Conservation (phyloP, 64 coral and sea anemone genomes). For the Montipora cactus region DNA sequence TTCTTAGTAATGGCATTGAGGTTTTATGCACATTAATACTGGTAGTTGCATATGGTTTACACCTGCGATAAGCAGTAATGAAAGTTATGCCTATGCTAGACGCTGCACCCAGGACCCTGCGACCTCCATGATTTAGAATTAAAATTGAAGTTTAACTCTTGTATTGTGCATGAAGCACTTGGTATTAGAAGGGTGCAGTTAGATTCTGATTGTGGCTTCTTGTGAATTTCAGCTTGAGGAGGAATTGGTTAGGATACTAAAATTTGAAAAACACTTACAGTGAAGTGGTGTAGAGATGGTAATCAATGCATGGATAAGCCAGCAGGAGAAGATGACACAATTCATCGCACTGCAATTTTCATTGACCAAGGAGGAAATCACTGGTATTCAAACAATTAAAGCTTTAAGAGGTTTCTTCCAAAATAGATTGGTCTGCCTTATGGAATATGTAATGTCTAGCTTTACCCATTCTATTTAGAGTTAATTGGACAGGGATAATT, state of each 20-base stretch:
- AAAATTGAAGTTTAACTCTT: neutral
- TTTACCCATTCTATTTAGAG: neutral
- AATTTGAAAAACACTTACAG: neutral
- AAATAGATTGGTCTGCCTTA: too few species aligned
- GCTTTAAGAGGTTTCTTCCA: too few species aligned
- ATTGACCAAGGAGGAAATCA: constrained; percentile 1
- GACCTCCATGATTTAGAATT: neutral
- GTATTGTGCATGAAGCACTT: neutral
- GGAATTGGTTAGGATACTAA: constrained; percentile 10
- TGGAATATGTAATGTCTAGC: neutral
- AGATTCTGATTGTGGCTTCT: neutral
- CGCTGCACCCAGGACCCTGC: neutral
- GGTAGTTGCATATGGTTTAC: neutral
- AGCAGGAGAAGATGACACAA: neutral
- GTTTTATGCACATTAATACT: neutral
- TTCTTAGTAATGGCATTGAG: constrained; percentile 13
- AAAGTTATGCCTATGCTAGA: neutral
- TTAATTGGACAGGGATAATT: constrained; percentile 1
- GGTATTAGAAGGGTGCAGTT: neutral
- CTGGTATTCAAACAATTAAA: constrained; percentile 18
- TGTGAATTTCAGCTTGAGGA: constrained; percentile 31
- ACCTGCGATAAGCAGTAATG: neutral
- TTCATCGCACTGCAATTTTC: constrained; percentile 12
- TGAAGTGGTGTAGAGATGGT: neutral
- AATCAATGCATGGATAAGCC: neutral